These are phyloP conservation scores for Ptychadena robeensis DNA, from an alignment of 2,797 vertebrate genomes.

Conservation along the genomic window DNA sequence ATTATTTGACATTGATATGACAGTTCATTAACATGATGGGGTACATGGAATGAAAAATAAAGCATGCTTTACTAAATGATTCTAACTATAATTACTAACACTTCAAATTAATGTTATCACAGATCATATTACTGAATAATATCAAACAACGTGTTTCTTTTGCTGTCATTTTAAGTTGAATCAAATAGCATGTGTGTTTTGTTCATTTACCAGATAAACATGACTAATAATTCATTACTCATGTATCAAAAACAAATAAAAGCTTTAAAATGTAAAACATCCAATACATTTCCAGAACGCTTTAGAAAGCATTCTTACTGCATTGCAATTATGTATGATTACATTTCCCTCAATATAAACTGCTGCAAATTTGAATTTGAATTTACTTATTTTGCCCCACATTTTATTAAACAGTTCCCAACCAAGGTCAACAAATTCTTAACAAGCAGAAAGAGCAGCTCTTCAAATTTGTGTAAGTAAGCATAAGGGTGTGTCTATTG, in stretches of 20 bases:
- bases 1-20: slow-evolving; percentile 53
- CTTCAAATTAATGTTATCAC: slow-evolving; percentile 23
- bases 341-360: too few species aligned
- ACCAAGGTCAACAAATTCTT: too few species aligned
- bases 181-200: slow-evolving; percentile 1
- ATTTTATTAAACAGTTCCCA: too few species aligned
- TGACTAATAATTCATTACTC: background rate
- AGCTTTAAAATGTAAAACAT: background rate
- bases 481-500: too few species aligned
- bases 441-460: too few species aligned
- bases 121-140: slow-evolving; percentile 33
- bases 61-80: slow-evolving; percentile 32
- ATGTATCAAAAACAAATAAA: slow-evolving; percentile 5
- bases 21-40: slow-evolving; percentile 50
- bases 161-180: slow-evolving; percentile 19
- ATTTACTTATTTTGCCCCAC: too few species aligned
- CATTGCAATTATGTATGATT: background rate
- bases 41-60: slow-evolving; percentile 29
- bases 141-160: slow-evolving; percentile 16
- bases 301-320: too few species aligned
- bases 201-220: background rate
- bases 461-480: too few species aligned
- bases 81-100: slow-evolving; percentile 3
- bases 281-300: background rate
- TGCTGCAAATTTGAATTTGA: too few species aligned